Conservation (phyloP, 1,140 invertebrate species). For the Brachionus rubens region DNA sequence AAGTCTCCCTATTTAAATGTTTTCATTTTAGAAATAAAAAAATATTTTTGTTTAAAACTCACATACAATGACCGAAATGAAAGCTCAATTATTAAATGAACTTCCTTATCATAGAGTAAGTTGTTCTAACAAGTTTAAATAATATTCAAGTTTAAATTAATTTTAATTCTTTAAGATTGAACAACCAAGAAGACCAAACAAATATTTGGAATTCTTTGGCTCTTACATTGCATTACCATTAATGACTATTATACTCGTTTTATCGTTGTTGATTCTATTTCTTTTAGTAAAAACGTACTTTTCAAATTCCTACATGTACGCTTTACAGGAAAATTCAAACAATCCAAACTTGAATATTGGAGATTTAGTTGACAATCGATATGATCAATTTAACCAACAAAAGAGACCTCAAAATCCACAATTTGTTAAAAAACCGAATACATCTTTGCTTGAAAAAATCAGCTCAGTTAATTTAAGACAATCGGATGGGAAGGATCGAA, state of each 20-base stretch:
- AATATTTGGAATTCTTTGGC: conserved; percentile 41
- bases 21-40: too few relatives aligned
- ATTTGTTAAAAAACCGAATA: not conserved
- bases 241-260: conserved; percentile 37
- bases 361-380: conserved; percentile 12
- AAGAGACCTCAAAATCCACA: not conserved
- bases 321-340: conserved; percentile 26
- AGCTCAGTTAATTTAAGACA: not conserved
- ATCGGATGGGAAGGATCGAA: not conserved
- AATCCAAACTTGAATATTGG: conserved; percentile 5
- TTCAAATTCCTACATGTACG: conserved; percentile 42
- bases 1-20: too few relatives aligned
- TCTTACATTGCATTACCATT: conserved; percentile 45
- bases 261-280: conserved; percentile 35
- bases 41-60: too few relatives aligned
- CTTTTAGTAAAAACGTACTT: conserved; percentile 43
- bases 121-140: not conserved
- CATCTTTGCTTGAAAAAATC: not conserved
- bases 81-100: conserved; percentile 35
- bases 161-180: conserved; percentile 5
- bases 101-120: conserved; percentile 41
- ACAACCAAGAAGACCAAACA: conserved; percentile 31
- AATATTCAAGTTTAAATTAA: not conserved
- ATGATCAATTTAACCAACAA: conserved; percentile 20
- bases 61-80: conserved; percentile 46